Conservation (phyloP, 2,113 vertebrate species). For the Anser brachyrhynchus region DNA sequence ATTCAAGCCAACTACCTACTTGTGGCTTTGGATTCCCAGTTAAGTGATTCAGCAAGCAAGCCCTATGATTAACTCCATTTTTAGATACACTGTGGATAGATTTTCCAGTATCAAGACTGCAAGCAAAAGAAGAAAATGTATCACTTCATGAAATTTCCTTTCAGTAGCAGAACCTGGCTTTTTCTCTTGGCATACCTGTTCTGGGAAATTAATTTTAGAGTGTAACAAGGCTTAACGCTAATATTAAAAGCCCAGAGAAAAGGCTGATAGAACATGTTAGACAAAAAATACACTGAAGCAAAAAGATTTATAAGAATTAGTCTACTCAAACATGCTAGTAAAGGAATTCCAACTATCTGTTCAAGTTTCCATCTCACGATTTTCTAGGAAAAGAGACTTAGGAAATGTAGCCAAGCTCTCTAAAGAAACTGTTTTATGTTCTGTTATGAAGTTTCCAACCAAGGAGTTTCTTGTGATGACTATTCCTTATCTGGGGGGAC, state of each 20-base stretch:
- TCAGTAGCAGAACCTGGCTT: background rate
- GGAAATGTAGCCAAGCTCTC: background rate
- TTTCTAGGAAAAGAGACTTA: background rate
- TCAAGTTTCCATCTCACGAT: background rate
- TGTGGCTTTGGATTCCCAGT: slow-evolving; percentile 41
- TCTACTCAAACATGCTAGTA: background rate
- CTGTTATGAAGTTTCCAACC: background rate
- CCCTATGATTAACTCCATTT: slow-evolving; percentile 71
- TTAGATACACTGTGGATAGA: slow-evolving; percentile 55
- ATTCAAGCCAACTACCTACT: slow-evolving; percentile 17
- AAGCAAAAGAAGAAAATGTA: slow-evolving; percentile 42
- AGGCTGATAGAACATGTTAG: background rate
- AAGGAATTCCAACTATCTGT: background rate
- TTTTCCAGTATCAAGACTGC: slow-evolving; percentile 54
- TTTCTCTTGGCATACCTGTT: background rate
- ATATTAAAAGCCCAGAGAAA: background rate
- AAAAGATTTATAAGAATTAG: background rate
- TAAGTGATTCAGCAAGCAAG: slow-evolving; percentile 52
- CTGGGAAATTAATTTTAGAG: background rate
- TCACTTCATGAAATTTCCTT: background rate
- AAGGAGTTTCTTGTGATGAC: background rate
- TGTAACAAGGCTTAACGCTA: background rate
- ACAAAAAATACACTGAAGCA: background rate
- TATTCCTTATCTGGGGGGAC: background rate
- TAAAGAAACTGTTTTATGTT: background rate